Base-by-base conservation (phyloP, 2,797 vertebrate genomes). In the Mareca strepera region DNA sequence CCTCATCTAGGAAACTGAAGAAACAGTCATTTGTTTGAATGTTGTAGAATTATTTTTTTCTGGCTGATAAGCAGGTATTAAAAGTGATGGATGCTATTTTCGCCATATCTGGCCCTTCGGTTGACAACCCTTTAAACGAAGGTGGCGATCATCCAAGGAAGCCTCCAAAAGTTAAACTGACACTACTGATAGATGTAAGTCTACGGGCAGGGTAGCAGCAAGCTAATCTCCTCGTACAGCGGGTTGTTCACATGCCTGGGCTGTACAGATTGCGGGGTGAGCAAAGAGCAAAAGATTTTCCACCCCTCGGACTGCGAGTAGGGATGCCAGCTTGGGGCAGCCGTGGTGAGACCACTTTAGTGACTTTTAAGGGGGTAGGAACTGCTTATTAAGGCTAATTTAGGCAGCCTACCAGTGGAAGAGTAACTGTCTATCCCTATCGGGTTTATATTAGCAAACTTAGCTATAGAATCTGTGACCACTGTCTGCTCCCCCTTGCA, bases 221-320 rank as follows among this genome's bases (percentile, higher is more conserved):
- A 3, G 43, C 22, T 33, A 1, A 37, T 22, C 48, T 48, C 70
- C 33, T 3, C 39, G 31, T n/a, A 7, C 12, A n/a, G 23, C 2
- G 3, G 53, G 5, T 5, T 0, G 11, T 37, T 63, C 1, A 2
- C 18, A 0, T 1, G 28, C 33, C 72, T 6, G 17, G 63, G 72
- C 76, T 6, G 0, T 9, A 41, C 20, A 35, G 58, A 9, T 3
- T 75, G 82, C 23, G 28, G 52, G 33, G 20, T 3, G 28, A 76
- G n/a, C 60, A 43, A 18, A 50, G 70, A 70, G 66, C 35, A 59
- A 11, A 82, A 59, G 28, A 21, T 7, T 59, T 55, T 17, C 84
- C 77, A 29, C 26, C 8, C 29, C 43, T 81, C 66, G 35, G 69
- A 2, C 73, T 83, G 76, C 56, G 29, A 39, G n/a, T 6, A 60